A percentile compares a stretch with the other conserved stretches of the same genome.
Conservation (phyloP, 1,140 invertebrate species). For the Drosophila punjabiensis region DNA sequence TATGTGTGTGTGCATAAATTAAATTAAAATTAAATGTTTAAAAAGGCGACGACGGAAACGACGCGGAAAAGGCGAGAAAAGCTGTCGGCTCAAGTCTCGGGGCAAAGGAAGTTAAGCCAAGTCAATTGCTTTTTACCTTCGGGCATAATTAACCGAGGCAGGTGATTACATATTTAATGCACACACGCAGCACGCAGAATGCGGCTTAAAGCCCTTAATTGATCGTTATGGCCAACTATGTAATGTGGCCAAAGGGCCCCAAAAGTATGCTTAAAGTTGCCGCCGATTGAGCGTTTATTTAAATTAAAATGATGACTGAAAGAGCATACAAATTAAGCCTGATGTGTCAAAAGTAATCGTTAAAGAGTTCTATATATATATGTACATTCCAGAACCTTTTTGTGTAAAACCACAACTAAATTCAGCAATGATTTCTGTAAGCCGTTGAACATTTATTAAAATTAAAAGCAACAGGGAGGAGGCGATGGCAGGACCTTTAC, state of each 20-base stretch:
- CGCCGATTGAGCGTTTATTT: slow-evolving; percentile 37
- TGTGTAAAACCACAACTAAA: not conserved
- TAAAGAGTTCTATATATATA: not conserved
- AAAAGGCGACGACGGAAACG: slow-evolving; percentile 45
- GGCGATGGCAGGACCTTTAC: not conserved
- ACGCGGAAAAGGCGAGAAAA: slow-evolving; percentile 14
- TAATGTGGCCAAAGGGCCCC: slow-evolving; percentile 14
- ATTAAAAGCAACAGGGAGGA: slow-evolving; percentile 38
- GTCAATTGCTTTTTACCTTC: slow-evolving; percentile 62
- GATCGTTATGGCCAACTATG: slow-evolving; percentile 49
- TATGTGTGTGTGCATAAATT: slow-evolving; percentile 77
- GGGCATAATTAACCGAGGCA: slow-evolving; percentile 59
- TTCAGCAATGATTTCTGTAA: slow-evolving; percentile 22
- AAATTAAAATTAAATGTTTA: slow-evolving; percentile 81
- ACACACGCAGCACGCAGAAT: slow-evolving; percentile 25
- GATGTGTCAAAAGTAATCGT: not conserved
- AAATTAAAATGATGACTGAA: slow-evolving; percentile 18
- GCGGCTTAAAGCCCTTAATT: slow-evolving; percentile 54
- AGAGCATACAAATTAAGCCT: not conserved
- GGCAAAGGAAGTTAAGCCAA: slow-evolving; percentile 37
- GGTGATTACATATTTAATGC: slow-evolving; percentile 57
- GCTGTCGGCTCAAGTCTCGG: slow-evolving; percentile 26
- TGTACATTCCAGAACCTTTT: not conserved
- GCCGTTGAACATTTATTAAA: slow-evolving; percentile 55
- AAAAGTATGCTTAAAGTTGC: slow-evolving; percentile 18